Conservation (phyloP, 1,140 invertebrate species). For the Drosophila repletoides region DNA sequence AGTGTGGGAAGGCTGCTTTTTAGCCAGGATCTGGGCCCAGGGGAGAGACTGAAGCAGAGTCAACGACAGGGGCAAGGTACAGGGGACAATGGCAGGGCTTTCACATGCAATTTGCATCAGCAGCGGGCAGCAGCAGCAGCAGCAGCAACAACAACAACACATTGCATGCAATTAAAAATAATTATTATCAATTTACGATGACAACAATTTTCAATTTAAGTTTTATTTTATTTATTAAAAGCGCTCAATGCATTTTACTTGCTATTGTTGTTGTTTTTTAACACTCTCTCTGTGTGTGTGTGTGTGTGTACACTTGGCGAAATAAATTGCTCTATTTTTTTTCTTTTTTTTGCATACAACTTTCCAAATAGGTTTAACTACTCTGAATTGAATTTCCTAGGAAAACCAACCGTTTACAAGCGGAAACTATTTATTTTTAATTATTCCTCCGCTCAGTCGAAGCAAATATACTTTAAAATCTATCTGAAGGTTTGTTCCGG, state of each 20-base stretch:
- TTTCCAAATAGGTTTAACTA: no score
- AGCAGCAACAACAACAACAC: background rate
- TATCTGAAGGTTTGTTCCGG: no score
- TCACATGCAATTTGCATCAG: slow-evolving; percentile 57
- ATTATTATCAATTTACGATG: slow-evolving; percentile 76
- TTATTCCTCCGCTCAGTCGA: no score
- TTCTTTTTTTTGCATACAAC: no score
- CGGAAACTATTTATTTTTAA: no score
- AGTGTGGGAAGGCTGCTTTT: slow-evolving; percentile 7
- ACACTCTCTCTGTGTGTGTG: background rate
- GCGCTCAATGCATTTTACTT: slow-evolving; percentile 23
- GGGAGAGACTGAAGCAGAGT: slow-evolving; percentile 3
- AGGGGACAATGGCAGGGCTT: no score
- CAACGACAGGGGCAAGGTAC: no score
- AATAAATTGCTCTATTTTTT: no score
- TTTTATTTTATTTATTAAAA: slow-evolving; percentile 62
- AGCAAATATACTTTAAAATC: no score
- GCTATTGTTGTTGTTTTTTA: background rate
- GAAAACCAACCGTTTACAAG: no score
- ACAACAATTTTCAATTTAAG: slow-evolving; percentile 77
- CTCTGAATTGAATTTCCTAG: no score
- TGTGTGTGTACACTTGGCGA: background rate
- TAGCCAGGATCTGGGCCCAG: slow-evolving; percentile 11
- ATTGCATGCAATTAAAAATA: slow-evolving; percentile 72
- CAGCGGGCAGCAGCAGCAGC: background rate